Percentiles rank a stretch among this genome's conserved stretches.
These are phyloP conservation scores for Patella pellucida DNA, from an alignment of 2,888 invertebrate species.

Conservation along the genomic window DNA sequence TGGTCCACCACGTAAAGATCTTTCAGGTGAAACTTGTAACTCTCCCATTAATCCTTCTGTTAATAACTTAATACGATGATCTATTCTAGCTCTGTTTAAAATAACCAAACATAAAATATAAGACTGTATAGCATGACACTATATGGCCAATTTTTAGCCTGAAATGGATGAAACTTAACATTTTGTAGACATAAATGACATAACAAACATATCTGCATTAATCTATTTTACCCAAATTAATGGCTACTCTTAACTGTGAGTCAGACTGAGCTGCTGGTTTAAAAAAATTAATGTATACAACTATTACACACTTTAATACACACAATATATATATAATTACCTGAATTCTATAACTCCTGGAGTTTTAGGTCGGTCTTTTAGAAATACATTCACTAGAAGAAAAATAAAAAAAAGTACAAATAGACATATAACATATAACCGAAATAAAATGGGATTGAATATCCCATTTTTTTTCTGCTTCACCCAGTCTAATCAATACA, in stretches of 20 bases:
- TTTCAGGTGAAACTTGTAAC: slow-evolving; percentile 89
- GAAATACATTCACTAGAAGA: slow-evolving; percentile 63
- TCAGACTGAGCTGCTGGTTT: too few relatives aligned
- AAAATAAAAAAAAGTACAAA: background rate
- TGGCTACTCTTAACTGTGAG: too few relatives aligned
- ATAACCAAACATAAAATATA: background rate
- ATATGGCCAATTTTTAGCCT: background rate
- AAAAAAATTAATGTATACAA: too few relatives aligned
- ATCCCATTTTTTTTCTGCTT: too few relatives aligned
- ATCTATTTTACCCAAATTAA: too few relatives aligned
- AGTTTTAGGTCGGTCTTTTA: slow-evolving; percentile 62
- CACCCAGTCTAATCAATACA: background rate
- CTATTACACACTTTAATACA: too few relatives aligned
- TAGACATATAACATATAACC: background rate
- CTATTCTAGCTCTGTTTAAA: slow-evolving; percentile 63
- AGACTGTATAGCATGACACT: background rate
- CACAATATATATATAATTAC: slow-evolving; percentile 41
- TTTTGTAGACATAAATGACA: too few relatives aligned
- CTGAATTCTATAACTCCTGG: slow-evolving; percentile 67
- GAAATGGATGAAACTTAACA: too few relatives aligned
- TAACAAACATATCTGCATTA: too few relatives aligned
- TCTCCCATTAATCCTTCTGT: slow-evolving; percentile 91
- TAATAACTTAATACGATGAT: slow-evolving; percentile 74
- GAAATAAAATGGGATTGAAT: too few relatives aligned
- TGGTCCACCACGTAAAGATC: slow-evolving; percentile 88